Evolutionary conservation across 2,797 vertebrate species (phyloP).

Genomic region (Enteromius viviparus): DNA sequence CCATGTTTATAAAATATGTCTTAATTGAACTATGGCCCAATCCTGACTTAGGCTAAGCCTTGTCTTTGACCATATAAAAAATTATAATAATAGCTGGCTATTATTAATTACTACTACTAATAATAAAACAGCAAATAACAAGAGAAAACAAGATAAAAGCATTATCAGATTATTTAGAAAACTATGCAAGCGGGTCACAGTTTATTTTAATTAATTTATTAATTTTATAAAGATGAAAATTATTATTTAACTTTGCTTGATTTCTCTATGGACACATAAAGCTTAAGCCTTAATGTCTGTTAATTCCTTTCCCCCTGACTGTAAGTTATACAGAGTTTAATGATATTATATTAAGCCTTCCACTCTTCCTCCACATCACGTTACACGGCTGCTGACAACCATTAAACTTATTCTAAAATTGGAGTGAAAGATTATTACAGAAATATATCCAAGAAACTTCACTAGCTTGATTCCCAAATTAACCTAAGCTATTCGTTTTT

Average conservation of each 20-base stretch:
- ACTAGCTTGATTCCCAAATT: not conserved
- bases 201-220: not conserved
- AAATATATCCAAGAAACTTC: constrained; percentile 3
- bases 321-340: constrained; percentile 9
- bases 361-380: constrained; percentile 1
- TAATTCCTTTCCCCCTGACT: constrained; percentile 19
- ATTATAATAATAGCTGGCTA: too few relatives aligned
- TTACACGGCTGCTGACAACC: not conserved
- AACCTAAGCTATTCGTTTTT: not conserved
- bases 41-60: too few relatives aligned
- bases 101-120: too few relatives aligned
- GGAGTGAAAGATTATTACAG: not conserved
- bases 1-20: too few relatives aligned
- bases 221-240: constrained; percentile 3
- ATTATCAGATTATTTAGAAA: not conserved
- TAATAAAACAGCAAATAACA: not conserved
- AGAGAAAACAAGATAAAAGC: not conserved
- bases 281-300: constrained; percentile 8
- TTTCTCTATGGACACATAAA: constrained; percentile 21
- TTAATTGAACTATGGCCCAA: too few relatives aligned
- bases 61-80: too few relatives aligned
- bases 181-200: not conserved
- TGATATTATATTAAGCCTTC: constrained; percentile 24
- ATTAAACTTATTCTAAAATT: constrained; percentile 25
- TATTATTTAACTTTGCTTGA: not conserved